Base-by-base conservation (phyloP, 2,888 invertebrate species). In the Acleris laterana region DNA sequence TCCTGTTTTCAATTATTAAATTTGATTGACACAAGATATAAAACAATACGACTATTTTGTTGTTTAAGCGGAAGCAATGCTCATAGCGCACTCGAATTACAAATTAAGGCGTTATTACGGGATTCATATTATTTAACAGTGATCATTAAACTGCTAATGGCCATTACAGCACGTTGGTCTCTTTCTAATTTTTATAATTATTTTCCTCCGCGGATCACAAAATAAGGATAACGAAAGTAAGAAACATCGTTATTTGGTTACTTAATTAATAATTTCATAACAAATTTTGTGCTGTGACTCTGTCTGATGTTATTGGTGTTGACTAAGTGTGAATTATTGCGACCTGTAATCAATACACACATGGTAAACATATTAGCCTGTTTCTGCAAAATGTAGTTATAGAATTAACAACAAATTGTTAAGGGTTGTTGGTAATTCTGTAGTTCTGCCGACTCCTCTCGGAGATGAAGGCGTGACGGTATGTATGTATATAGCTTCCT, bases 131-230 rank as follows among this genome's bases (percentile, higher is more conserved):
- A 32, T 32, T 59, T 59, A 59, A 59, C 32, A 59, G 58, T 59
- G 58, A 59, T 59, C 58, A 59, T 59, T 59, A 58, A 48, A 58
- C 7, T 49, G 19, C 58, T 59, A 59, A 59, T 59, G 49, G 58
- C 58, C 58, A 59, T 59, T 59, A 49, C 16, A 32, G n/a, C 32
- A 59, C 20, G 32, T 59, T 49, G 49, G 48, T 59, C 49, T 32
- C 32, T 48, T 57, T 49, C 16, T 28, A 32, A 3, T 59, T 59
- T 59, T 59, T 28, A 48, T 22, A 44, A 49, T 28, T 48, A 19
- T 19, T 59, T 44, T 16, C 48, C 17, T 59, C 19, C 13, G 11
- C n/a, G 3, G 3, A 59, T 59, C 9, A 25, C 25, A 11, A 16
- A 32, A 49, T 28, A 20, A 42, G 9, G 44, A 57, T 28, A 46